Evolutionary conservation across 2,888 invertebrate genomes (phyloP), one percentile per base, ranked within the genome.

Genomic region (Tetrapedia diversipes): DNA sequence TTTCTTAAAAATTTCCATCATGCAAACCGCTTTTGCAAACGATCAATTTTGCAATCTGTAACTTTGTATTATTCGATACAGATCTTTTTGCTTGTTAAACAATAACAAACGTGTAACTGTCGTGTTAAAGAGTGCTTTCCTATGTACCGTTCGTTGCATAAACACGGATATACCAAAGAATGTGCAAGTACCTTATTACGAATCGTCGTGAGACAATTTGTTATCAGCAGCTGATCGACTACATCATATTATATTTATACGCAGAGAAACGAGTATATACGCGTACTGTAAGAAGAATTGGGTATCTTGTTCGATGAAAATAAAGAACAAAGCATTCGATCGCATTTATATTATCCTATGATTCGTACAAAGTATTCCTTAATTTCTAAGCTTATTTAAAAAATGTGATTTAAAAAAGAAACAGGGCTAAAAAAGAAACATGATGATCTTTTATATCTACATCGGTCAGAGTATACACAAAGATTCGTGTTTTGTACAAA

Each of bases 81-180:
- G 14, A 24, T 29, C n/a, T 32, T 61, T 37, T 63, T 47, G 39
- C 63, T 49, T 57, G 11, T 22, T 7, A 27, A 47, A 10, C 16
- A 27, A n/a, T 47, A 34, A 39, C 43, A 29, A 47, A 57, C 16
- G 41, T 11, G 53, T 71, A 63, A n/a, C 32, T 51, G 37, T 71
- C 14, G n/a, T 72, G 34, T 45, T 24, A 16, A 57, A 72, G 32
- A 72, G 27, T 59, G 37, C 57, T 77, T 37, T 64, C 47, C 68
- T 75, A 65, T 49, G 45, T 68, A 68, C 39, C 37, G 60, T 56
- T 69, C 56, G 24, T 34, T 73, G 51, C 67, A 64, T 65, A 67
- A 70, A 76, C 43, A 39, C 43, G 63, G 32, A 61, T 59, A 75
- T 82, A 78, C 80, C 78, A 83, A 83, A 83, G 78, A 80, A 65